phyloP scores from a whole-genome alignment of 2,888 invertebrate species.

The Chironomus riparius region DNA sequence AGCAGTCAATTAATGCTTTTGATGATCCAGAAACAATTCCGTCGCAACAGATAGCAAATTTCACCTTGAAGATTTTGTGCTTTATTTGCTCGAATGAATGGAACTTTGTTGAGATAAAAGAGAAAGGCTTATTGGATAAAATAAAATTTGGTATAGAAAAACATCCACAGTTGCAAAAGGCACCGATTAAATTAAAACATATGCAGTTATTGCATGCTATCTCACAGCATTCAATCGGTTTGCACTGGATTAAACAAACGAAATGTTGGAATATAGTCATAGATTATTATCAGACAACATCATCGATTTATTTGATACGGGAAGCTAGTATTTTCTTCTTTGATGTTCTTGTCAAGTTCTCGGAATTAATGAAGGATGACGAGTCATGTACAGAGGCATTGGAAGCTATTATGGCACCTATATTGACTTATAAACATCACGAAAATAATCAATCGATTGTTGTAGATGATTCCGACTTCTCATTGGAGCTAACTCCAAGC shows the following conservation, averaged over 20 bases:
- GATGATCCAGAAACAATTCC: slow-evolving; percentile 35
- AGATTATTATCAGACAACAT: slow-evolving; percentile 52
- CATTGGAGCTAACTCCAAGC: slow-evolving; percentile 41
- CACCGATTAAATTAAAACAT: slow-evolving; percentile 58
- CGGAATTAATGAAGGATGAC: slow-evolving; percentile 43
- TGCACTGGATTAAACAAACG: slow-evolving; percentile 54
- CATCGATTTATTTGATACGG: slow-evolving; percentile 61
- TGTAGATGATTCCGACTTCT: slow-evolving; percentile 38
- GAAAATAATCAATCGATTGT: slow-evolving; percentile 36
- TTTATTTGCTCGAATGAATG: slow-evolving; percentile 32
- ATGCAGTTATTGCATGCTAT: slow-evolving; percentile 54
- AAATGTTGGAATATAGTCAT: slow-evolving; percentile 58
- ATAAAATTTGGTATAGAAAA: slow-evolving; percentile 32
- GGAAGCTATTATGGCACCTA: slow-evolving; percentile 47
- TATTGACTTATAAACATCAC: slow-evolving; percentile 46
- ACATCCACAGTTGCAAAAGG: slow-evolving; percentile 39
- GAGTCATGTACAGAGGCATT: slow-evolving; percentile 50
- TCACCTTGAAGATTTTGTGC: slow-evolving; percentile 55
- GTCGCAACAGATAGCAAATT: slow-evolving; percentile 47
- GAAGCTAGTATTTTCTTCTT: slow-evolving; percentile 57
- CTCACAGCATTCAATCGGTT: slow-evolving; percentile 53
- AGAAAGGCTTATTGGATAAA: slow-evolving; percentile 13
- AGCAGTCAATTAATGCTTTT: slow-evolving; percentile 40
- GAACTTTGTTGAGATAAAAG: slow-evolving; percentile 17
- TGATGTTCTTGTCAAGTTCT: slow-evolving; percentile 49